Base-by-base conservation (phyloP, 2,797 vertebrate genomes). In the Australoheros facetus region DNA sequence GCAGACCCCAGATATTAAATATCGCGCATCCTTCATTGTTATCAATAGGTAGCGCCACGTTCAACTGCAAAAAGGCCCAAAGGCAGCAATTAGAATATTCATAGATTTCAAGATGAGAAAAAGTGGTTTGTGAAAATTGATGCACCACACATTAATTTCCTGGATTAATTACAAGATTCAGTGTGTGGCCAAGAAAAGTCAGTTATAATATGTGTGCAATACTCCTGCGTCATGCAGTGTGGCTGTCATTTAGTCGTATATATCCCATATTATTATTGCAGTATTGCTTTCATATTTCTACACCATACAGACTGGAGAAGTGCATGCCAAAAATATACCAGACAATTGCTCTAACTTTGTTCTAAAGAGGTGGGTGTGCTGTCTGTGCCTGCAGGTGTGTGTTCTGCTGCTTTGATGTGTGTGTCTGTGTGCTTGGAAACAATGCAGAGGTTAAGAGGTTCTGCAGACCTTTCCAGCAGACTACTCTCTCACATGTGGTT, bases 31-130 rank as follows among this genome's bases (percentile, higher is more conserved):
- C 56, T 85, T 88, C 75, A 78, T 85, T 80, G 71, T 42, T 72
- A 82, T 90, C 87, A 89, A 78, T 91, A 80, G 73, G 70, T 83
- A 79, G 82, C 57, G 64, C 19, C 71, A 30, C n/a, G 53, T 78
- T 83, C 77, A 69, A 60, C 10, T 70, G 72, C 79, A 62, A 81
- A 81, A 80, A 77, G 45, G 54, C 85, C 84, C 48, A 42, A 73
- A 89, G 84, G 82, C 80, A 2, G 73, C 73, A 77, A 88, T 90
- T 89, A 85, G 11, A 90, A 90, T 88, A 91, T 90, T 89, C 86
- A 86, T 77, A 79, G 83, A 75, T 90, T 81, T 75, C 73, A 90
- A 91, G 58, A 66, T 75, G 60, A 39, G 66, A 39, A 79, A 82
- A 84, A 82, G 76, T 69, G 76, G 66, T 83, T 87, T 73, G 72